Evolutionary conservation across 2,888 invertebrate genomes (phyloP).

Genomic region (Acleris literana): DNA sequence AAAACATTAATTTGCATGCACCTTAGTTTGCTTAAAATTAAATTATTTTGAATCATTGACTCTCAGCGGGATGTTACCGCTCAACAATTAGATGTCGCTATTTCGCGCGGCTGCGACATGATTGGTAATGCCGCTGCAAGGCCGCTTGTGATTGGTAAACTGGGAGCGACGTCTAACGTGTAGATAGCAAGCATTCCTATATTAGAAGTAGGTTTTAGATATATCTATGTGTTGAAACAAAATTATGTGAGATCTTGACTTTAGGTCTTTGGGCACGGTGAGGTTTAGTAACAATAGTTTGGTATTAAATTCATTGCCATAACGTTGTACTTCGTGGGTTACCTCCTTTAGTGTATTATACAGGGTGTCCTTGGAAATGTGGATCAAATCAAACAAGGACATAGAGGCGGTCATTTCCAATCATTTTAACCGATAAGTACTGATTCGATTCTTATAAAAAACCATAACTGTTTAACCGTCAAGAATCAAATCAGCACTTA

Average conservation of each 20-base stretch:
- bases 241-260: background rate
- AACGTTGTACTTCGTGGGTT: background rate
- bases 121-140: no score
- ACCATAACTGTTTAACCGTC: no score
- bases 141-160: background rate
- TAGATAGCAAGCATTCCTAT: background rate
- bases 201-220: conserved; percentile 10
- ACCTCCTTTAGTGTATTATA: background rate
- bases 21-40: no score
- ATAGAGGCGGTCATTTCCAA: no score
- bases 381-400: no score
- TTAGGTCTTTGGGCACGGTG: conserved; percentile 1
- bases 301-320: background rate
- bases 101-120: background rate
- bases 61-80: background rate
- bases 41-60: background rate
- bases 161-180: background rate
- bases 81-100: conserved; percentile 3
- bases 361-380: no score
- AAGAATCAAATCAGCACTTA: no score
- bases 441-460: no score
- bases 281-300: background rate
- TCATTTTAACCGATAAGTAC: no score
- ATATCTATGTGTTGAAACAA: background rate
- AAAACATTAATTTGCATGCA: no score